These are phyloP conservation scores for Cosmia pyralina DNA, from an alignment of 2,888 invertebrate species.

Conservation along the genomic window DNA sequence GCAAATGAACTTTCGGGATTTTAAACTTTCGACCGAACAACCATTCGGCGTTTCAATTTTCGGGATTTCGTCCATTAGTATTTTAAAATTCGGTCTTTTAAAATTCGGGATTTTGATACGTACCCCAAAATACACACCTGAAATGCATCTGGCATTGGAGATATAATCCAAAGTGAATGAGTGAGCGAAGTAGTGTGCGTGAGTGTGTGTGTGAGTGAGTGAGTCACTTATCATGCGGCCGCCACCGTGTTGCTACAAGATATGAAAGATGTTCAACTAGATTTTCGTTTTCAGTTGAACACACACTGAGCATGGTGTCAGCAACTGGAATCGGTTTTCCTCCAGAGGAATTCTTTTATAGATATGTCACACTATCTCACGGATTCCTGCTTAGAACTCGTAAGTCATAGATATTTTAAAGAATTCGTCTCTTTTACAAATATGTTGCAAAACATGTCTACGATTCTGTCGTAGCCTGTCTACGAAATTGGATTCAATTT, in stretches of 20 bases:
- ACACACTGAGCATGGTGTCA: constrained; percentile 90
- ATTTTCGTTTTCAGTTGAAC: constrained; percentile 88
- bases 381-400: constrained; percentile 83
- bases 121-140: not conserved
- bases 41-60: too few species aligned
- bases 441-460: not conserved
- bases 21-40: too few species aligned
- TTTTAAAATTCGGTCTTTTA: too few species aligned
- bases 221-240: not conserved
- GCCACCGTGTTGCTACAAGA: not conserved
- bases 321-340: constrained; percentile 83
- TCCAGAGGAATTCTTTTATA: constrained; percentile 75
- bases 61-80: too few species aligned
- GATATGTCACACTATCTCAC: constrained; percentile 77
- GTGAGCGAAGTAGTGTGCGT: not conserved
- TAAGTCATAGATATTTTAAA: constrained; percentile 65
- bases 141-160: not conserved
- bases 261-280: not conserved
- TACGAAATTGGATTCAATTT: constrained; percentile 10
- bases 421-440: not conserved
- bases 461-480: too few species aligned
- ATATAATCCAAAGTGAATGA: not conserved
- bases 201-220: too few species aligned
- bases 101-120: too few species aligned
- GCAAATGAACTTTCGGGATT: too few species aligned